These are phyloP conservation scores for Leptinotarsa tumamoca DNA, from an alignment of 2,888 invertebrate genomes.

Conservation along the genomic window DNA sequence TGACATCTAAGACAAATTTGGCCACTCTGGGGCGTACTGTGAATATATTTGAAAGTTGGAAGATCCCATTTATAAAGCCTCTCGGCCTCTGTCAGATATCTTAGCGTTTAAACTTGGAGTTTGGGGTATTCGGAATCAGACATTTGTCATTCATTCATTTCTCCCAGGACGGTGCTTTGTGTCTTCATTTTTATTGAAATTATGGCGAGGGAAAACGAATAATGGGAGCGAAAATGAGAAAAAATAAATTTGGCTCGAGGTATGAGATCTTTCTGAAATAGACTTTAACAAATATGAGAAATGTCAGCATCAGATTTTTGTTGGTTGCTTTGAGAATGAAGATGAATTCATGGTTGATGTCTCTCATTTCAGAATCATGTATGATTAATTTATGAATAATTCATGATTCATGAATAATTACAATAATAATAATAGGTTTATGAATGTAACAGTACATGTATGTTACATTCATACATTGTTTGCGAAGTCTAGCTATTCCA, in stretches of 20 bases:
- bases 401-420: no score
- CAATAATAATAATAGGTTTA: no score
- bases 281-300: neutral
- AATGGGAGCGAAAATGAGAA: neutral
- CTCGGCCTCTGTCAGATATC: slow-evolving; percentile 38
- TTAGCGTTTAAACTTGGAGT: slow-evolving; percentile 10
- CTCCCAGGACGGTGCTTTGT: neutral
- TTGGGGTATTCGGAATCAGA: slow-evolving; percentile 6
- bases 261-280: neutral
- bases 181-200: slow-evolving; percentile 1
- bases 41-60: slow-evolving; percentile 52
- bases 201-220: slow-evolving; percentile 14
- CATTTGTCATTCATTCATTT: slow-evolving; percentile 20
- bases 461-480: no score
- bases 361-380: no score
- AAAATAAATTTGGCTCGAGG: slow-evolving; percentile 6
- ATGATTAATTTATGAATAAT: no score
- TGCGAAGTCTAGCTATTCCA: no score
- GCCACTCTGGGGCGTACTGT: slow-evolving; percentile 50
- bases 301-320: neutral
- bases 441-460: no score
- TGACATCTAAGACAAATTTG: slow-evolving; percentile 60
- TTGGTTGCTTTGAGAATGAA: neutral
- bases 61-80: slow-evolving; percentile 56
- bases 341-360: neutral